Evolutionary conservation across 2,113 vertebrate genomes (phyloP).

Genomic region (Calyptommatus sinebrachiatus): DNA sequence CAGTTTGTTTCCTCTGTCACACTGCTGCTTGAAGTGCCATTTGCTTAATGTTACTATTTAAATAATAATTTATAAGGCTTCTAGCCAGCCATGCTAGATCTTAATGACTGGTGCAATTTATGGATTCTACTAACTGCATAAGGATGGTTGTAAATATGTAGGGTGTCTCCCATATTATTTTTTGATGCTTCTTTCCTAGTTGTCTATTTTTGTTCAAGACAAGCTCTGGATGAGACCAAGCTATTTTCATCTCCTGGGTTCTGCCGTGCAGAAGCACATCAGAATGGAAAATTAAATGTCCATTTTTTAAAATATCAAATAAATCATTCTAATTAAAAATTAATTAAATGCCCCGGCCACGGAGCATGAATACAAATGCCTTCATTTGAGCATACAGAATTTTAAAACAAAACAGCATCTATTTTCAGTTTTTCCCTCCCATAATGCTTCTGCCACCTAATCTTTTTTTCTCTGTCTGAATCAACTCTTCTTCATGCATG

Average conservation of each 20-base stretch:
- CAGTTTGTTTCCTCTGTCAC: slow-evolving; percentile 52
- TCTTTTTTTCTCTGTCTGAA: slow-evolving; percentile 33
- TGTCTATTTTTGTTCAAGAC: slow-evolving; percentile 37
- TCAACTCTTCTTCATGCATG: slow-evolving; percentile 45
- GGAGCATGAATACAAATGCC: slow-evolving; percentile 52
- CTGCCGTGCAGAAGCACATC: slow-evolving; percentile 7
- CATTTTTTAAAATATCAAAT: slow-evolving; percentile 54
- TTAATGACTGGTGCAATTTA: slow-evolving; percentile 72
- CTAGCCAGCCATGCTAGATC: slow-evolving; percentile 49
- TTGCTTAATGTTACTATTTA: slow-evolving; percentile 67
- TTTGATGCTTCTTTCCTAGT: slow-evolving; percentile 38
- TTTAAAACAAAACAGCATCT: slow-evolving; percentile 48
- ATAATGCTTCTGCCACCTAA: slow-evolving; percentile 43
- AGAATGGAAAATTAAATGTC: slow-evolving; percentile 35
- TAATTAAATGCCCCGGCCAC: slow-evolving; percentile 50
- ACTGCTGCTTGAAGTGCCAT: slow-evolving; percentile 57
- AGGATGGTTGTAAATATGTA: slow-evolving; percentile 65
- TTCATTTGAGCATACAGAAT: slow-evolving; percentile 25
- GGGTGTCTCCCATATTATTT: slow-evolving; percentile 58
- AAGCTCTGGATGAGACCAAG: slow-evolving; percentile 13
- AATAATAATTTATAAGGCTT: slow-evolving; percentile 68
- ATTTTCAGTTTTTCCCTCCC: slow-evolving; percentile 34
- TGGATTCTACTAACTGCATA: slow-evolving; percentile 60
- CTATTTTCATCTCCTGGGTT: background rate
- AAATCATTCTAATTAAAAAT: slow-evolving; percentile 70